Evolutionary conservation across 1,140 invertebrate species (phyloP).

Genomic region (Drosophila subobscura): DNA sequence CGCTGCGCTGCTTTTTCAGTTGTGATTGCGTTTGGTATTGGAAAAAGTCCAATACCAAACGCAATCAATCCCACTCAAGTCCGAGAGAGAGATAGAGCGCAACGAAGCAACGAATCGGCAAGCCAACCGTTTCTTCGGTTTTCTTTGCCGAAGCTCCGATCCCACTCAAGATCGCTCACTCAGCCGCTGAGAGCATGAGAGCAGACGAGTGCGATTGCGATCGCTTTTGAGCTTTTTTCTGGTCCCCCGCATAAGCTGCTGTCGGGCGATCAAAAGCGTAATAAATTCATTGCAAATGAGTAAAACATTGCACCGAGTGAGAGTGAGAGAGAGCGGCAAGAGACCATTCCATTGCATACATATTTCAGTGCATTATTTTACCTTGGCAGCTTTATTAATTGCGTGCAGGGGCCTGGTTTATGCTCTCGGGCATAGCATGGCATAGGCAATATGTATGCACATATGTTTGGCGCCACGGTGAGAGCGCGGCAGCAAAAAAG

Average conservation of each 20-base stretch:
- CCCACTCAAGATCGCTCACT: slow-evolving; percentile 18
- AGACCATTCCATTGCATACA: slow-evolving; percentile 38
- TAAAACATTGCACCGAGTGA: slow-evolving; percentile 12
- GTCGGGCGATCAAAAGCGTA: slow-evolving; percentile 66
- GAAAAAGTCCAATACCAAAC: too few relatives aligned
- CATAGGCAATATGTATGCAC: slow-evolving; percentile 21
- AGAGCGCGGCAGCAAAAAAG: slow-evolving; percentile 42
- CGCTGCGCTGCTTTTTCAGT: slow-evolving; percentile 54
- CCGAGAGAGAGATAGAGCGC: neutral
- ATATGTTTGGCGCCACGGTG: slow-evolving; percentile 59
- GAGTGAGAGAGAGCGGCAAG: slow-evolving; percentile 4
- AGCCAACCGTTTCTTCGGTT: slow-evolving; percentile 17
- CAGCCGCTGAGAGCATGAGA: slow-evolving; percentile 13
- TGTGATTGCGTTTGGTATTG: slow-evolving; percentile 39
- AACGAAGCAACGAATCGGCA: slow-evolving; percentile 35
- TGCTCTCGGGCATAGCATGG: slow-evolving; percentile 32
- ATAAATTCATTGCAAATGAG: slow-evolving; percentile 64
- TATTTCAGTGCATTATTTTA: slow-evolving; percentile 69
- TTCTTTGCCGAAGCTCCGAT: slow-evolving; percentile 13
- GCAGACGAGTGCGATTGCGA: neutral
- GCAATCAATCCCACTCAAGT: slow-evolving; percentile 23
- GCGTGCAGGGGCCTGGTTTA: slow-evolving; percentile 58
- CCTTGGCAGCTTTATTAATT: slow-evolving; percentile 79
- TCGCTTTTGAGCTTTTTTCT: slow-evolving; percentile 23
- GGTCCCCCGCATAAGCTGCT: slow-evolving; percentile 20